Conservation (phyloP, 2,888 invertebrate species). For the Smittia aterrima region DNA sequence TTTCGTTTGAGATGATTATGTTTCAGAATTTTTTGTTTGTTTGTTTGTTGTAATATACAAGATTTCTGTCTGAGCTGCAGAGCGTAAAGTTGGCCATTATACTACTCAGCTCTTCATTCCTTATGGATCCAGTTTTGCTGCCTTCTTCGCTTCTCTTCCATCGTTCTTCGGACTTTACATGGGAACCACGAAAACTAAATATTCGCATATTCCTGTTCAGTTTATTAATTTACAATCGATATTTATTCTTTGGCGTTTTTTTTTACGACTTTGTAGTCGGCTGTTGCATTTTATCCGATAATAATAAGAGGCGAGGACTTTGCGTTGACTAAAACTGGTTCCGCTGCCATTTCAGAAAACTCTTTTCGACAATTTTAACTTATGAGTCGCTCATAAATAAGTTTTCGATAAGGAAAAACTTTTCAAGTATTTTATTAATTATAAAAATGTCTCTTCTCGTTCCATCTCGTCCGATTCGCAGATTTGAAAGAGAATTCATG, state of each 20-base stretch:
- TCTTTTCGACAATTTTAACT: not conserved
- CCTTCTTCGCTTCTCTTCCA: not conserved
- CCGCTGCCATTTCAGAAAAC: not conserved
- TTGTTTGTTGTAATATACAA: slow-evolving; percentile 20
- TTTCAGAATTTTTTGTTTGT: slow-evolving; percentile 18
- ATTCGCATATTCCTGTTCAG: slow-evolving; percentile 20
- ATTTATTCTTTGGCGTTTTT: not conserved
- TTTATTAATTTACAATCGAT: slow-evolving; percentile 34
- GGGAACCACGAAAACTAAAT: slow-evolving; percentile 7
- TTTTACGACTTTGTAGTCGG: not conserved
- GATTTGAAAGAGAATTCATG: slow-evolving; percentile 39
- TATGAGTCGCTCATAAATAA: slow-evolving; percentile 5
- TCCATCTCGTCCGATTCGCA: not conserved
- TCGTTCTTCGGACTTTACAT: slow-evolving; percentile 2
- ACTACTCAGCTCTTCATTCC: not conserved
- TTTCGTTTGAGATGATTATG: slow-evolving; percentile 38
- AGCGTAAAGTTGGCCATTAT: slow-evolving; percentile 33
- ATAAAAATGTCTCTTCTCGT: not conserved
- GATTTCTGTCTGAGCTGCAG: slow-evolving; percentile 20
- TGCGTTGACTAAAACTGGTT: not conserved
- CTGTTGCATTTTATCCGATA: not conserved
- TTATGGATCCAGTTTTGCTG: slow-evolving; percentile 24
- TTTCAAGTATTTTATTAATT: not conserved
- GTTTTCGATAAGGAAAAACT: no score
- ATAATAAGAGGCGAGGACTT: not conserved